Evolutionary conservation across 2,113 vertebrate species (phyloP), one percentile per base, ranked within the genome.

Genomic region (Archocentrus centrarchus): DNA sequence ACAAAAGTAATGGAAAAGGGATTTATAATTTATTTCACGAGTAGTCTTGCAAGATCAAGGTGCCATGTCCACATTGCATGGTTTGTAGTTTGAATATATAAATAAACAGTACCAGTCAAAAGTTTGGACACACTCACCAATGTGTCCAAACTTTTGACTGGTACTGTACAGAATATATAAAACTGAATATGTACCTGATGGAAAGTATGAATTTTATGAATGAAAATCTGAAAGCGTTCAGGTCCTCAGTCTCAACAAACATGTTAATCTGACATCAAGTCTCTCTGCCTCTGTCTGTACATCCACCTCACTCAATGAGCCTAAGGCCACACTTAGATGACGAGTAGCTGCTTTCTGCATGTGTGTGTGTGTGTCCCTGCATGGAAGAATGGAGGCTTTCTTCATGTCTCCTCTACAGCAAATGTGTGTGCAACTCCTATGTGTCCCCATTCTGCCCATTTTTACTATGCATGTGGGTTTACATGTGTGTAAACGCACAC

Each of bases 291-390:
- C 57, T 2, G 37, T 53, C 44, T 76, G 55, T 59, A 73, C 75
- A 37, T 15, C 47, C 13, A 17, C 58, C 76, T 75, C 57, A 57
- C 41, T 66, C 79, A 61, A 35, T 10, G 3, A 53, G 87, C 93
- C 85, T 58, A 27, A 85, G 91, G 94, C 89, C 57, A 86, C 87
- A 84, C 92, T 93, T 90, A 89, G 83, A 68, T 9, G 68, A 92
- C 62, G 39, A 80, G 57, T 44, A 47, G 77, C 68, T 84, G 22
- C 85, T 81, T 88, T 90, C 80, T 91, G 88, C 86, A 80, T 84
- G 32, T 91, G 79, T 15, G 44, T 70, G 64, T 81, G 76, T 83
- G 59, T 88, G 81, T 63, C 61, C 44, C 35, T 81, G 53, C 50
- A 58, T 75, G 41, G 53, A 68, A 85, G 81, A 87, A 80, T 81